phyloP scores from a whole-genome alignment of 2,113 vertebrate species.

The Entomyzon cyanotis region DNA sequence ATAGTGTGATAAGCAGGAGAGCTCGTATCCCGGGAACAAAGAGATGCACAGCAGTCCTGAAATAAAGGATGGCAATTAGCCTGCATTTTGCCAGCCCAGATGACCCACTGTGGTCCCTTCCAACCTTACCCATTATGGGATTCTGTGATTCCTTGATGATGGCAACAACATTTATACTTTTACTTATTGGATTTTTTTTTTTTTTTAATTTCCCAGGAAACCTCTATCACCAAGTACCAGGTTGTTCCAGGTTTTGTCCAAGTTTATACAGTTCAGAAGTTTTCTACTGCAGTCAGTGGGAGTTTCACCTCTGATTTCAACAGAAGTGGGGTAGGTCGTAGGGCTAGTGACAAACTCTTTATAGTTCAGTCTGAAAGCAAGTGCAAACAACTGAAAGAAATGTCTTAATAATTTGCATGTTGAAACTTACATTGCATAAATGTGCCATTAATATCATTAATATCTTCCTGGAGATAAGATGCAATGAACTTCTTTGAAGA shows the following conservation, averaged over 20 bases:
- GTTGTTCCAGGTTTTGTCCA: background rate
- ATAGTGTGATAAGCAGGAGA: background rate
- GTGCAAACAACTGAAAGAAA: slow-evolving; percentile 24
- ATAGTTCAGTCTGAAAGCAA: slow-evolving; percentile 16
- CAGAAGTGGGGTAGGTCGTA: background rate
- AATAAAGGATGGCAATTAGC: background rate
- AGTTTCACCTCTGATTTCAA: slow-evolving; percentile 18
- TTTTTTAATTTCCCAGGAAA: background rate
- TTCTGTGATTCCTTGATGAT: background rate
- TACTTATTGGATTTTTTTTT: background rate
- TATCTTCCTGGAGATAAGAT: slow-evolving; percentile 57
- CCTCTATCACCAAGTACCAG: background rate
- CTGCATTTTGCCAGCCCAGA: background rate
- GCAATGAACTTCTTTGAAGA: slow-evolving; percentile 59
- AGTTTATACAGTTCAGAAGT: background rate
- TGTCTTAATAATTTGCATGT: slow-evolving; percentile 45
- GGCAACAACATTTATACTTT: background rate
- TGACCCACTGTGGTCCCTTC: background rate
- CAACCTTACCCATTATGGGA: background rate
- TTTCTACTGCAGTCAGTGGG: background rate
- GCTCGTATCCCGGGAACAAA: background rate
- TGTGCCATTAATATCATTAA: slow-evolving; percentile 41
- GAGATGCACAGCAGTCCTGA: background rate
- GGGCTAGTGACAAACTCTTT: slow-evolving; percentile 15
- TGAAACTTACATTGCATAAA: slow-evolving; percentile 9